phyloP scores from a whole-genome alignment of 2,113 vertebrate genomes.

The Hemicordylus capensis region DNA sequence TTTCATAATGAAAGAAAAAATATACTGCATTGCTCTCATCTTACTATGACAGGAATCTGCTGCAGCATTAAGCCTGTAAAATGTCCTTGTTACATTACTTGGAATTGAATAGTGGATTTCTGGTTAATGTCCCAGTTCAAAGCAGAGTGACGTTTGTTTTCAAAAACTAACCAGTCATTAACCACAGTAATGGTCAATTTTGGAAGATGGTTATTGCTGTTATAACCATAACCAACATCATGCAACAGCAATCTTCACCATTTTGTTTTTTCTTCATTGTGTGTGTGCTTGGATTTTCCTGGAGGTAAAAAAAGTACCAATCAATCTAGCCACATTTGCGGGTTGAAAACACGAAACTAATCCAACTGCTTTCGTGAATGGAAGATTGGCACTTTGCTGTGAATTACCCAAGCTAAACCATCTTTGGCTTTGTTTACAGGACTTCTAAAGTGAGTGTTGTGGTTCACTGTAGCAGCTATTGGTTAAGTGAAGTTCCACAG shows the following conservation, averaged over 20 bases:
- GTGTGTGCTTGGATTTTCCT: slow-evolving; percentile 11
- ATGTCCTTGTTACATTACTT: slow-evolving; percentile 26
- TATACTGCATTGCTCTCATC: not conserved
- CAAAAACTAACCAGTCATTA: slow-evolving; percentile 26
- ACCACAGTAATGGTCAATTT: slow-evolving; percentile 38
- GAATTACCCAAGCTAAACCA: not conserved
- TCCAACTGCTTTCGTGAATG: not conserved
- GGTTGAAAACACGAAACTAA: not conserved
- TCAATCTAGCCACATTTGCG: slow-evolving; percentile 1
- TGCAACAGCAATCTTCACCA: not conserved
- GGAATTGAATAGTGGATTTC: slow-evolving; percentile 44
- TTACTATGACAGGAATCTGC: slow-evolving; percentile 49
- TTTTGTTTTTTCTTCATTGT: slow-evolving; percentile 33
- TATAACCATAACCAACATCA: not conserved
- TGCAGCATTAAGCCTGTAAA: slow-evolving; percentile 49
- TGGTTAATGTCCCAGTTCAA: slow-evolving; percentile 38
- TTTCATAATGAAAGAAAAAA: not conserved
- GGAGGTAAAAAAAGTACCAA: not conserved
- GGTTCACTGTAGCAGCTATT: not conserved
- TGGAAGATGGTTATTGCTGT: slow-evolving; percentile 26
- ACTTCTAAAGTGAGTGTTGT: not conserved
- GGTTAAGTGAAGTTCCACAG: too few species aligned
- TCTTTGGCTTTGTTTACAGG: not conserved
- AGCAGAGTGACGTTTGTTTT: slow-evolving; percentile 19
- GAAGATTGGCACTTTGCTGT: not conserved